Base-by-base conservation (phyloP, 1,140 invertebrate species). In the Caenorhabditis elegans region DNA sequence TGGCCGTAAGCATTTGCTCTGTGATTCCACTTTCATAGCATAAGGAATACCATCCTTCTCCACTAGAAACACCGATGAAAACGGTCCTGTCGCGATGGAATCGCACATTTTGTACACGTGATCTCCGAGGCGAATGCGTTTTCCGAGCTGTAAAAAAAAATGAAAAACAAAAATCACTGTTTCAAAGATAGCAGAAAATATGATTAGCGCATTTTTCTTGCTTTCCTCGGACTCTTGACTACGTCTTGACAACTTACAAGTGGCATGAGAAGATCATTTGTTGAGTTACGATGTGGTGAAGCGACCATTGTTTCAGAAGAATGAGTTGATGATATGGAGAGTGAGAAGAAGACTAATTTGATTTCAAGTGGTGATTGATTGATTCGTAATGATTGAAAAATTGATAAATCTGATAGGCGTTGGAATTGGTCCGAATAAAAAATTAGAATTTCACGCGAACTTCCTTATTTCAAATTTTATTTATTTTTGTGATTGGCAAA, bases 1-100 rank as follows among this genome's bases (percentile, higher is more conserved):
- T 0, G 60, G 60, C 10, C 60, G 17, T 34, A 70, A 70, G 22
- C 60, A 70, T 22, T n/a, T n/a, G 11, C 43, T 39, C 34, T 70
- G 60, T 39, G 60, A 31, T n/a, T 70, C 60, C 1, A 70, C 60
- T n/a, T 70, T 70, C 34, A 70, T 70, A 10, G 60, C 60, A 39
- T 70, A 70, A 19, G 60, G n/a, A 1, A 70, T 39, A 39, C 60
- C 60, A 13, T 70, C n/a, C 34, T 70, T 34, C n/a, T 70, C 60
- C 17, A 70, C 60, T 1, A 70, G 34, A 24, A 70, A 70, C 3
- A 70, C 60, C 17, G 60, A 70, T 11, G 60, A 70, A 39, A 70
- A 70, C 15, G 60, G 60, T 11, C 60, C 60, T 10, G 60, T 70
- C 4, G 60, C 60, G 10, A 70, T 43, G 11, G 34, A 11, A 2